These are phyloP conservation scores for Neolamprologus falcicula DNA, from an alignment of 2,113 vertebrate genomes.

Conservation along the genomic window DNA sequence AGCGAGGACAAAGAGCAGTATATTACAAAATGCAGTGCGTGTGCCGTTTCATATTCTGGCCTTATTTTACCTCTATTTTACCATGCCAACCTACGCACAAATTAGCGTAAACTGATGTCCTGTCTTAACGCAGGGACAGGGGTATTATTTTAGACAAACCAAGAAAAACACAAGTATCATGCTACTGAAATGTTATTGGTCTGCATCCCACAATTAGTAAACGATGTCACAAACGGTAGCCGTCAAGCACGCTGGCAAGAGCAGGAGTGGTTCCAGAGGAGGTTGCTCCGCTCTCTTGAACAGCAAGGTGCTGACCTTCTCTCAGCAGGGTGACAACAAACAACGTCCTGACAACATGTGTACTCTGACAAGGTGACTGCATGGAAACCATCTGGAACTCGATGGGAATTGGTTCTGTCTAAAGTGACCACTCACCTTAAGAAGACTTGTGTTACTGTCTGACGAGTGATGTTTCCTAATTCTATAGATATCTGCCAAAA, in stretches of 20 bases:
- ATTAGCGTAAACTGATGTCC: not conserved
- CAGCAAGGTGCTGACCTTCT: constrained; percentile 38
- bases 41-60: not conserved
- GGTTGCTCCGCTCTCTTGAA: not conserved
- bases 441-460: not conserved
- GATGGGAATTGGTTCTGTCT: not conserved
- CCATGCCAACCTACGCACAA: not conserved
- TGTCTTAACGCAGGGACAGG: not conserved
- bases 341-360: constrained; percentile 22
- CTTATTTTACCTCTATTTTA: not conserved
- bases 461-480: not conserved
- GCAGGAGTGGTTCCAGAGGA: not conserved
- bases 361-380: constrained; percentile 21
- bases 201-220: not conserved
- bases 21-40: not conserved
- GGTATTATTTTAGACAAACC: not conserved
- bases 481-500: not conserved
- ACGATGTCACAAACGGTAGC: constrained; percentile 3
- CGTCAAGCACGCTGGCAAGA: not conserved
- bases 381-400: not conserved
- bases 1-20: not conserved
- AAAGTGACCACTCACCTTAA: not conserved
- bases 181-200: not conserved
- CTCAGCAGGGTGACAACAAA: constrained; percentile 13
- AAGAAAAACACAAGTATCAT: not conserved